Percentiles rank a stretch among this genome's conserved stretches.
These are phyloP conservation scores for Trissolcus brochymenae DNA, from an alignment of 2,888 invertebrate species.

Conservation along the genomic window DNA sequence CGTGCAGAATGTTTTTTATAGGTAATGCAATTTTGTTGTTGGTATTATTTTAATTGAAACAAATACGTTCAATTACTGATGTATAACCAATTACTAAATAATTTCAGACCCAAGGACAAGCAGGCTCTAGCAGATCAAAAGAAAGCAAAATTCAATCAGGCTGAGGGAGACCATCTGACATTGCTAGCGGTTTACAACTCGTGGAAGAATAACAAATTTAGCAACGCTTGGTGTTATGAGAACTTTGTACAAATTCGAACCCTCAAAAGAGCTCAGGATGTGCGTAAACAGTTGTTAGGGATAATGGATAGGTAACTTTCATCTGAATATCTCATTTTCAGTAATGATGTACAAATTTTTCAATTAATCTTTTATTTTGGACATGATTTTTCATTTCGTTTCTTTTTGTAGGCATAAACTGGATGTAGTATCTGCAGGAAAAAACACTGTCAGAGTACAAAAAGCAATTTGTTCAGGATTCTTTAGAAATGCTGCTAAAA, in stretches of 20 bases:
- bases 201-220: conserved; percentile 99
- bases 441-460: conserved; percentile 96
- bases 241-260: conserved; percentile 99
- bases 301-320: conserved; percentile 91
- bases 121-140: conserved; percentile 98
- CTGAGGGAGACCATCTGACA: conserved; percentile 98
- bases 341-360: too few relatives aligned
- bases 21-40: conserved; percentile 66
- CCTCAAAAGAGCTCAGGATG: conserved; percentile 97
- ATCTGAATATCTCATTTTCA: neutral
- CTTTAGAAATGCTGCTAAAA: conserved; percentile 99
- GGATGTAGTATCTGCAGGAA: conserved; percentile 97
- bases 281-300: conserved; percentile 96
- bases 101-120: conserved; percentile 90
- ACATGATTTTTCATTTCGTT: neutral
- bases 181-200: conserved; percentile 98
- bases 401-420: conserved; percentile 85
- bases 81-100: conserved; percentile 16
- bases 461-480: conserved; percentile 99
- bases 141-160: conserved; percentile 99
- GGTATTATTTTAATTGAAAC: neutral
- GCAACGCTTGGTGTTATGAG: conserved; percentile 99
- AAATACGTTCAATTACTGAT: conserved; percentile 5
- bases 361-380: too few relatives aligned
- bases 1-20: conserved; percentile 98